A percentile compares a stretch with the other conserved stretches of the same genome.
phyloP scores from a whole-genome alignment of 2,888 invertebrate species.

The Cataglyphis altisquamis region DNA sequence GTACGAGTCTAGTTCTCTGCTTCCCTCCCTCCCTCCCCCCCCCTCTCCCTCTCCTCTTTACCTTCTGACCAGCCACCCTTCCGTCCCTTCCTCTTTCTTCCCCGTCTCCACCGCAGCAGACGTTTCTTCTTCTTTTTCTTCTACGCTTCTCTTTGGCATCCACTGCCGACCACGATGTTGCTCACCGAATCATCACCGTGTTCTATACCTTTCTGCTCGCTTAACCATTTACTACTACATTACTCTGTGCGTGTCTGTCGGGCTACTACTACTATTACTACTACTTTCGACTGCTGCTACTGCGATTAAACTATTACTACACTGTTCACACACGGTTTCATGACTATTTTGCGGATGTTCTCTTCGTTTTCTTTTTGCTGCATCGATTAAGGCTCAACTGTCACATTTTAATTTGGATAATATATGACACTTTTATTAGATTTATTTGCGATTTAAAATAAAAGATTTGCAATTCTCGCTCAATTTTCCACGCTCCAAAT shows the following conservation, averaged over 20 bases:
- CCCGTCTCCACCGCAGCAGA: conserved; percentile 29
- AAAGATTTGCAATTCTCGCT: not conserved
- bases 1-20: conserved; percentile 83
- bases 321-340: not conserved
- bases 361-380: conserved; percentile 20
- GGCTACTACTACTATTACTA: conserved; percentile 47
- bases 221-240: conserved; percentile 69
- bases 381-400: conserved; percentile 14
- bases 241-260: conserved; percentile 30
- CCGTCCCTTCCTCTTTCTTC: conserved; percentile 41
- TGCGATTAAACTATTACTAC: conserved; percentile 3
- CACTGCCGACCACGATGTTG: conserved; percentile 68
- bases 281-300: conserved; percentile 26
- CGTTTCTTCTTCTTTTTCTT: conserved; percentile 55
- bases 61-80: conserved; percentile 74
- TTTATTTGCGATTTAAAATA: not conserved
- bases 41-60: conserved; percentile 71
- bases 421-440: not conserved
- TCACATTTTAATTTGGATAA: conserved; percentile 27
- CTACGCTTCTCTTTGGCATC: conserved; percentile 51
- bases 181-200: conserved; percentile 77
- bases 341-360: conserved; percentile 26
- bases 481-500: conserved; percentile 12
- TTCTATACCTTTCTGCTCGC: conserved; percentile 68
- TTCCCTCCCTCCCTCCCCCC: conserved; percentile 75